Conservation (phyloP, 2,888 invertebrate genomes). For the Pachydiplax longipennis region DNA sequence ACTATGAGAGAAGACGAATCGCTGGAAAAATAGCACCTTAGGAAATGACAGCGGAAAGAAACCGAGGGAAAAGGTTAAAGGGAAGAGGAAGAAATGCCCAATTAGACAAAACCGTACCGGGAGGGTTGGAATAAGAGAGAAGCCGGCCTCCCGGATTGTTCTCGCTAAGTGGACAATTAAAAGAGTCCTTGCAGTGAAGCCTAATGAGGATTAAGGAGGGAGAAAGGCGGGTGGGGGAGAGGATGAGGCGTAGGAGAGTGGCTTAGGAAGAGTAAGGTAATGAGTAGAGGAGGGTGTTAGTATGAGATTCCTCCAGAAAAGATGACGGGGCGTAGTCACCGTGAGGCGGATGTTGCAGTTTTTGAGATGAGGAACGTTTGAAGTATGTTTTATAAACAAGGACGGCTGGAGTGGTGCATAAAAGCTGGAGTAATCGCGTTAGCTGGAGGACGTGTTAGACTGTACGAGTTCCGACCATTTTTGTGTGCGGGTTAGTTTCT, state of each 20-base stretch:
- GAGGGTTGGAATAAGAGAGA: neutral
- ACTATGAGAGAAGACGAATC: neutral
- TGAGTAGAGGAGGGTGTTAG: neutral
- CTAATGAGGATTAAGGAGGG: slow-evolving; percentile 34
- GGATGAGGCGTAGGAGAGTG: neutral
- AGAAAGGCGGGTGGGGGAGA: no score
- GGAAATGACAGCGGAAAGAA: neutral
- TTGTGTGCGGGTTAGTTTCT: neutral
- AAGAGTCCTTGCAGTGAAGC: slow-evolving; percentile 46
- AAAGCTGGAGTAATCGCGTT: neutral
- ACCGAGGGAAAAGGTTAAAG: neutral
- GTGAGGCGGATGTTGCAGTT: neutral
- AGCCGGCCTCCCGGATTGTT: slow-evolving; percentile 38
- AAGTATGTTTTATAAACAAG: neutral
- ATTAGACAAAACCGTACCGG: neutral
- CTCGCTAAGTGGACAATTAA: slow-evolving; percentile 47
- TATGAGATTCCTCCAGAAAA: neutral
- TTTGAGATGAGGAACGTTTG: neutral
- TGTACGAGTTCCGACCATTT: neutral
- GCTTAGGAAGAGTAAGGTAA: neutral
- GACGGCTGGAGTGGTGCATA: neutral
- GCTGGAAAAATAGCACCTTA: neutral
- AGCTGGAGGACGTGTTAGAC: neutral
- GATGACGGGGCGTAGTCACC: neutral
- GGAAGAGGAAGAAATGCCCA: neutral